phyloP scores from a whole-genome alignment of 2,888 invertebrate species.

The Cheiracanthium punctorium region DNA sequence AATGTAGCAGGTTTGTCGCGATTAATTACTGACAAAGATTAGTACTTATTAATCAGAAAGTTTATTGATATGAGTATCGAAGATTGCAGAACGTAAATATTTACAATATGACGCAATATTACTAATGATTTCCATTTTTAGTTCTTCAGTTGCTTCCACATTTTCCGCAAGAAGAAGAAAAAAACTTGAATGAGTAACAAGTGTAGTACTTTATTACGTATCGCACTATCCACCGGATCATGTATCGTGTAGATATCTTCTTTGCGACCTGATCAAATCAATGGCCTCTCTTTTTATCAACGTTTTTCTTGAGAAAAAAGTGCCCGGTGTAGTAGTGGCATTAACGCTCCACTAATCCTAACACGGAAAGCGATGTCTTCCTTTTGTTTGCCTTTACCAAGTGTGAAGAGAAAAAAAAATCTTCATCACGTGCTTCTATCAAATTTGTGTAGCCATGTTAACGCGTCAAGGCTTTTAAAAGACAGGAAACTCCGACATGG shows the following conservation, averaged over 20 bases:
- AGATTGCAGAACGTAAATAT: too few species aligned
- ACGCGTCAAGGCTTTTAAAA: background rate
- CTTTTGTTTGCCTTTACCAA: background rate
- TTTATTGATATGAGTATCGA: too few species aligned
- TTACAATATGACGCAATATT: too few species aligned
- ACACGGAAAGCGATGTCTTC: constrained; percentile 9
- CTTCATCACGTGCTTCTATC: background rate
- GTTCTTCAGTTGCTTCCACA: too few species aligned
- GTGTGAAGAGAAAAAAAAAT: background rate
- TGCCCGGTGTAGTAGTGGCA: background rate
- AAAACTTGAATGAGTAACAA: too few species aligned
- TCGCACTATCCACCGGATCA: background rate
- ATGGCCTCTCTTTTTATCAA: background rate
- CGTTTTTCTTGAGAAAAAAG: background rate
- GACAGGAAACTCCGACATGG: background rate
- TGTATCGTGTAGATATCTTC: background rate
- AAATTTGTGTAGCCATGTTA: background rate
- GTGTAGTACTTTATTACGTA: background rate
- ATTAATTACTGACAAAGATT: too few species aligned
- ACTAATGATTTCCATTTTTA: too few species aligned
- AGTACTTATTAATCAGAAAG: too few species aligned
- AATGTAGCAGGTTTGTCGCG: too few species aligned
- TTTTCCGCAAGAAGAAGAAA: too few species aligned
- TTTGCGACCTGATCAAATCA: background rate
- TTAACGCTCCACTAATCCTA: background rate